Base-by-base conservation (phyloP, 2,888 invertebrate genomes). In the Agrilus biguttatus region DNA sequence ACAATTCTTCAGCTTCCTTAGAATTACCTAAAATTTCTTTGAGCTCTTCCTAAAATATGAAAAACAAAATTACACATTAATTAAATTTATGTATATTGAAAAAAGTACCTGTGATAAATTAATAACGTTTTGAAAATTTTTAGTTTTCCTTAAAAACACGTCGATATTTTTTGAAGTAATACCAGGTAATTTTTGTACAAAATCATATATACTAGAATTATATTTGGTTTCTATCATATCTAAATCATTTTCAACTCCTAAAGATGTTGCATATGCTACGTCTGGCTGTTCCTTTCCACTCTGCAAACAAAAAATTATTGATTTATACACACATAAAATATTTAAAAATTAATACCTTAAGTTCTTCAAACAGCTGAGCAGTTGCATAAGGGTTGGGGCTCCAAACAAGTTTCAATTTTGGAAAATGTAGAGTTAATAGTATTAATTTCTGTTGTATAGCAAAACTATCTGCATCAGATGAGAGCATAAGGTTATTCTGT, bases 371-470 rank as follows among this genome's bases (percentile, higher is more conserved):
- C 38, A 97, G 70, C 66, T 97, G 93, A 0, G 95, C 92, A 0
- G 93, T 91, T 34, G 93, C 93, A 63, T 91, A 88, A 0, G 97
- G 95, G 62, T 87, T 91, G 2, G 92, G 91, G 10, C 95, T 95
- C 97, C 97, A 97, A 33, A 97, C 83, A 8, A 97, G 70, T 52
- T 90, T 83, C 48, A 98, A 69, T 55, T 84, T 79, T 1, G 97
- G 96, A 67, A 97, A 96, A 62, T 95, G 90, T 52, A 97, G 70
- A 0, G 97, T 95, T n/a, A 98, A 72, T 33, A 97, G 70, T 52
- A 93, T 83, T 42, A 98, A 68, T 62, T 90, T 90, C 50, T 89
- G 81, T 55, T 86, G 83, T 36, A 92, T 78, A 54, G 89, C 85
- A 40, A 79, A 75, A 54, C 78, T 83, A 13, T 80, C 77, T 45